Base-by-base conservation (phyloP, 2,113 vertebrate genomes). In the Oncorhynchus nerka region DNA sequence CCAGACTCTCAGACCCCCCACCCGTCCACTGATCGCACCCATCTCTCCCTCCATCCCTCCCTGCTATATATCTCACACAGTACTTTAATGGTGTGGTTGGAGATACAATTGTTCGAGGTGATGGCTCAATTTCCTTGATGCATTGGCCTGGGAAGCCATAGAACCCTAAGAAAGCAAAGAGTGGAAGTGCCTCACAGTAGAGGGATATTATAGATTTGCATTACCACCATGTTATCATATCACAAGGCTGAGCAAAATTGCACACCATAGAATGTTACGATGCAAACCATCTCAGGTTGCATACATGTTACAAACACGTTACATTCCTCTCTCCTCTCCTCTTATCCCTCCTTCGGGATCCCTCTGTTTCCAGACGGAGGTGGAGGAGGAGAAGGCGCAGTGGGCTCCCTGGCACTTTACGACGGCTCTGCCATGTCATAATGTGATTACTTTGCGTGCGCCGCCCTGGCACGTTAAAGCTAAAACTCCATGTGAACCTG, bases 401-500 rank as follows among this genome's bases (percentile, higher is more conserved):
- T 76, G 70, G 22, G 61, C 68, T 26, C 20, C 24, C 30, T 57
- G 39, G 4, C 70, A 73, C 45, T 79, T 72, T 75, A 73, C 30
- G 28, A 49, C 0, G 55, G 71, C 70, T 83, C 61, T 67, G 76
- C 74, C 55, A 39, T 81, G 76, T 87, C 77, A 74, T 34, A 75
- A 89, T 82, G 84, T 79, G 84, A 91, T 87, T 78, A 81, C 82
- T 87, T 74, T 78, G 86, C 76, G 55, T 59, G 62, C 74, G 32
- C 81, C 76, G 71, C 83, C 79, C 24, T 24, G 66, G 79, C 75
- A 81, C 70, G 82, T 75, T 69, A 73, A 87, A 89, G 80, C 81
- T 77, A 80, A 80, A 88, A 86, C 86, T 88, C 76, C 73, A 72
- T 24, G 81, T 87, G 88, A 89, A 86, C 87, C 84, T 86, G 87